Conservation (phyloP, 2,113 vertebrate genomes). For the Nycticebus coucang region DNA sequence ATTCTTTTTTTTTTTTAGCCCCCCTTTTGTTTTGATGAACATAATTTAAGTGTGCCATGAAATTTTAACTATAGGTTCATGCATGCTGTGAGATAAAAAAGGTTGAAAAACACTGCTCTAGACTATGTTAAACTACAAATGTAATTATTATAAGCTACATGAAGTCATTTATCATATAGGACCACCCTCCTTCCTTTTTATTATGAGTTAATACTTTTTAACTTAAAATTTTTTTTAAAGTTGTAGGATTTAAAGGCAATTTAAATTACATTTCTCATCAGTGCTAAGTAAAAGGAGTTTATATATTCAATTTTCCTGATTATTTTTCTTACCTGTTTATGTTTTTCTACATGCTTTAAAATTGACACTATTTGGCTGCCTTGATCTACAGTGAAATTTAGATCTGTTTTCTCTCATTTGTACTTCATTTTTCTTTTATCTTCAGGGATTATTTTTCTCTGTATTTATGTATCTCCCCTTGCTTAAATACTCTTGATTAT, state of each 20-base stretch:
- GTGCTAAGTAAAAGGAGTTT: background rate
- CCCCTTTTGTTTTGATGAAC: too few relatives aligned
- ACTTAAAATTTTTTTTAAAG: background rate
- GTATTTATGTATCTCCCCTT: background rate
- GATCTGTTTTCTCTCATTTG: background rate
- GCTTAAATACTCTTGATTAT: background rate
- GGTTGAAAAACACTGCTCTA: too few relatives aligned
- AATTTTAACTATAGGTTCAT: too few relatives aligned
- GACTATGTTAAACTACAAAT: background rate
- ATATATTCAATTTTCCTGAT: background rate
- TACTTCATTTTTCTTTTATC: slow-evolving; percentile 3
- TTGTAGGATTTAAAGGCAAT: background rate
- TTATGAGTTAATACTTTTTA: background rate
- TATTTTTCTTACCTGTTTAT: background rate
- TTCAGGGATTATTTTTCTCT: slow-evolving; percentile 7
- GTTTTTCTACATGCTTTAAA: background rate
- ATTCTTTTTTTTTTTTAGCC: too few relatives aligned
- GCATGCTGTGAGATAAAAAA: too few relatives aligned
- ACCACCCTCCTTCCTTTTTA: background rate
- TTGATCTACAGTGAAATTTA: background rate
- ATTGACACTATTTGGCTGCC: background rate
- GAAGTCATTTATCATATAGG: background rate
- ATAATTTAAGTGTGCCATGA: too few relatives aligned
- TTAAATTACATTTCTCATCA: slow-evolving; percentile 18
- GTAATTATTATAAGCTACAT: background rate